Base-by-base conservation (phyloP, 1,140 invertebrate genomes). In the Dreissena polymorpha region DNA sequence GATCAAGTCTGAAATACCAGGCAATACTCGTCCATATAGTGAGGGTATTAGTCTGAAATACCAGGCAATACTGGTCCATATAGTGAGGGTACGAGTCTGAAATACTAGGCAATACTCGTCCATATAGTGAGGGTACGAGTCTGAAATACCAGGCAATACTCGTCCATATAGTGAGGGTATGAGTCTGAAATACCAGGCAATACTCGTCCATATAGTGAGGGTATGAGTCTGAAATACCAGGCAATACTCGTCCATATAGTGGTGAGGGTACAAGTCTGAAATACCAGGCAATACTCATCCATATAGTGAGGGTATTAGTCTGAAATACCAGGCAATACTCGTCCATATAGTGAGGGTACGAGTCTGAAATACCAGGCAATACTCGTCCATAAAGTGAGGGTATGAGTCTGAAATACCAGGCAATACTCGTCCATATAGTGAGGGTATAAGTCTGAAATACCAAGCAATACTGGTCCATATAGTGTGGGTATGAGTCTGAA, bases 81-180 rank as follows among this genome's bases (percentile, higher is more conserved):
- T 95, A 95, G 90, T 94, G 96, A 49, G 80, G 53, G 57, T 90
- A 88, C 21, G 83, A 78, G n/a, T n/a, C n/a, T n/a, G n/a, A n/a
- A 96, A 92, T 10, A 96, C 92, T 25, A 99, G 93, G 49, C 95
- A 96, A 85, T 95, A 94, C 91, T 98, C 97, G 91, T 99, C 97
- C 10, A 94, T 92, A 88, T 95, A 95, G 90, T 94, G 96, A 49
- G 80, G 53, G 57, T 90, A 88, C 21, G 83, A 78, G n/a, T n/a
- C n/a, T n/a, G n/a, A n/a, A 96, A 92, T 10, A 96, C 92, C 27
- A 99, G 93, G 49, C 95, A 96, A 85, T 95, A 94, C 91, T 98
- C 97, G 91, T 99, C 97, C 10, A 94, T 92, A 88, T 95, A 95
- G 90, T 94, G 96, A 49, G 80, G 53, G 57, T 90, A 88, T 21